Percentiles rank a stretch among this genome's conserved stretches.
phyloP scores from a whole-genome alignment of 2,888 invertebrate genomes.

The Gonocerus acuteangulatus region DNA sequence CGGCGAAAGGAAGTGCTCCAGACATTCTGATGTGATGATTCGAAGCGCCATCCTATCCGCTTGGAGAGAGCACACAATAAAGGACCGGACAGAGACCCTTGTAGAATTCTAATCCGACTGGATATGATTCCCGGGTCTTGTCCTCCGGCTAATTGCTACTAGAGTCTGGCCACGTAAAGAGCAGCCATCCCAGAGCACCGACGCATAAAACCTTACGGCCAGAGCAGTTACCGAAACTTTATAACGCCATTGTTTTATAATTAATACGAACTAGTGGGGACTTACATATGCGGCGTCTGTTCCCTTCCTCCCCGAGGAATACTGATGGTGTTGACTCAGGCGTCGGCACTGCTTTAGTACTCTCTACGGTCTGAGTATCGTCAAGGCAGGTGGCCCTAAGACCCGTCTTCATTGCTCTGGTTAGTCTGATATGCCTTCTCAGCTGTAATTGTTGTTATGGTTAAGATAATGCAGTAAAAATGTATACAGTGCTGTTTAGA shows the following conservation, averaged over 20 bases:
- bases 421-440: no score
- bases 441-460: no score
- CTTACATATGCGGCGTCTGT: conserved; percentile 18
- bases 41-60: no score
- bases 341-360: not conserved
- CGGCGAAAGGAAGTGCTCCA: no score
- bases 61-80: not conserved
- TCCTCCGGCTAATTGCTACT: conserved; percentile 13
- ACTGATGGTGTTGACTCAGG: not conserved
- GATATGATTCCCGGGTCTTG: not conserved
- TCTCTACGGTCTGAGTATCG: not conserved
- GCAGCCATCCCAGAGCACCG: not conserved
- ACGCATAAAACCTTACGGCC: not conserved
- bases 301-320: not conserved
- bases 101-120: not conserved
- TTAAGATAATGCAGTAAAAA: no score
- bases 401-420: no score
- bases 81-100: not conserved
- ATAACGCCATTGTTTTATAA: conserved; percentile 25
- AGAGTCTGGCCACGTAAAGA: conserved; percentile 6
- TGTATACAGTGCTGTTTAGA: no score
- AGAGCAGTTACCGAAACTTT: conserved; percentile 17
- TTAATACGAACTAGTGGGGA: conserved; percentile 15
- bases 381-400: no score
- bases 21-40: no score